Evolutionary conservation across 1,140 invertebrate genomes (phyloP), one percentile per base, ranked within the genome.

Genomic region (Drosophila trapezifrons): DNA sequence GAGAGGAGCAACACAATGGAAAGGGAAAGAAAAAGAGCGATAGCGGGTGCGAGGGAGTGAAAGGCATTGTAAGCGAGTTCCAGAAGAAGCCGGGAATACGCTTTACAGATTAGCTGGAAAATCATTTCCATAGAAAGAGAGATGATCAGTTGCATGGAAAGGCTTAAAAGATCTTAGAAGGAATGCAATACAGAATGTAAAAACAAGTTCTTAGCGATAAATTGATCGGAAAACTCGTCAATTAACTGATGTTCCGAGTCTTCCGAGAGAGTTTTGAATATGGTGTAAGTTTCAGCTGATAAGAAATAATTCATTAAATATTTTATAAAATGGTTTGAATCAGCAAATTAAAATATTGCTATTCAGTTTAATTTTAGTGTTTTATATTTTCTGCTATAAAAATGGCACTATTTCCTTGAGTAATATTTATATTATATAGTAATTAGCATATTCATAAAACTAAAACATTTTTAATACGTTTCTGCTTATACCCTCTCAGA

Each of bases 1-100:
- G 47, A 37, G 32, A 9, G 9, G 20, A 49, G 45, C 22, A 27
- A 40, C 17, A 72, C 47, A 62, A 72, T 38, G 32, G 63, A n/a
- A 62, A 27, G 47, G 32, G 46, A 37, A 15, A 7, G 18, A 18
- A 40, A 13, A 20, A 47, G 13, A 40, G 13, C 13, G n/a, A 43
- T 25, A 18, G 17, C 20, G 49, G 27, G 25, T 18, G 51, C 10
- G 25, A 12, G 18, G 25, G 22, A 32, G 25, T 42, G n/a, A 29
- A 38, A 38, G 35, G n/a, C 18, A 20, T 25, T 40, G 17, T n/a
- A 3, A 35, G 10, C 10, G 15, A 29, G 54, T 18, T 42, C 15
- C 18, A 60, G 18, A 18, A 12, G 35, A 17, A 32, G 37, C 40
- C 27, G 25, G 37, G 17, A 63, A 32, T 43, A 32, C 18, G 15